Percentiles rank a stretch among this genome's conserved stretches.
Evolutionary conservation across 2,888 invertebrate species (phyloP).

Genomic region (Troilus luridus): DNA sequence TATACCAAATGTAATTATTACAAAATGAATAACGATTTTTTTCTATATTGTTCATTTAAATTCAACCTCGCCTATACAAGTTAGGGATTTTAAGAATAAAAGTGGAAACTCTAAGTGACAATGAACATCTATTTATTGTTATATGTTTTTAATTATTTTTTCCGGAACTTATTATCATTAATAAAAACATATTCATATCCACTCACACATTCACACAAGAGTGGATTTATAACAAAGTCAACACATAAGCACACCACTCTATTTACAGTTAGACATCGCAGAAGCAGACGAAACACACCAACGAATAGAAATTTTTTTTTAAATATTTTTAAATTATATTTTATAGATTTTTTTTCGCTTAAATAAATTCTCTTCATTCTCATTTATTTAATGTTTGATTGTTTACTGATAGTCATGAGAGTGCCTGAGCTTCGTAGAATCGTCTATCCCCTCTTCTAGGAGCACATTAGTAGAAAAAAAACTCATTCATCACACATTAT

Average conservation of each 20-base stretch:
- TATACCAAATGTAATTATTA: background rate
- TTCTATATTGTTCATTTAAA: background rate
- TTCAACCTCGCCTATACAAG: background rate
- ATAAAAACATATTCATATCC: background rate
- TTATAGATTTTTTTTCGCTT: background rate
- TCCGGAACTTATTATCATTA: background rate
- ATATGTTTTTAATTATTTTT: background rate
- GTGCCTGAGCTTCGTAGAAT: constrained; percentile 53
- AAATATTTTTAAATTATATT: no score
- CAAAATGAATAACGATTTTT: background rate
- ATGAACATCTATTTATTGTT: constrained; percentile 13
- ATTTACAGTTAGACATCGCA: constrained; percentile 47
- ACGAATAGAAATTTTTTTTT: constrained; percentile 23
- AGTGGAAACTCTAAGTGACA: background rate
- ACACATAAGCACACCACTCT: constrained; percentile 52
- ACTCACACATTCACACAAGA: constrained; percentile 1
- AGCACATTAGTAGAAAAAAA: constrained; percentile 51
- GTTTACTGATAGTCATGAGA: constrained; percentile 63
- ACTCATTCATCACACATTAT: constrained; percentile 30
- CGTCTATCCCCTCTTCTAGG: constrained; percentile 55
- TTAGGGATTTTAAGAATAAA: background rate
- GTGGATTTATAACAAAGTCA: constrained; percentile 34
- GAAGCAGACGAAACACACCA: constrained; percentile 51
- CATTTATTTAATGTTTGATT: constrained; percentile 60
- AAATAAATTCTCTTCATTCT: constrained; percentile 35